Conservation (phyloP, 2,888 invertebrate genomes). For the Bellardia pandia region DNA sequence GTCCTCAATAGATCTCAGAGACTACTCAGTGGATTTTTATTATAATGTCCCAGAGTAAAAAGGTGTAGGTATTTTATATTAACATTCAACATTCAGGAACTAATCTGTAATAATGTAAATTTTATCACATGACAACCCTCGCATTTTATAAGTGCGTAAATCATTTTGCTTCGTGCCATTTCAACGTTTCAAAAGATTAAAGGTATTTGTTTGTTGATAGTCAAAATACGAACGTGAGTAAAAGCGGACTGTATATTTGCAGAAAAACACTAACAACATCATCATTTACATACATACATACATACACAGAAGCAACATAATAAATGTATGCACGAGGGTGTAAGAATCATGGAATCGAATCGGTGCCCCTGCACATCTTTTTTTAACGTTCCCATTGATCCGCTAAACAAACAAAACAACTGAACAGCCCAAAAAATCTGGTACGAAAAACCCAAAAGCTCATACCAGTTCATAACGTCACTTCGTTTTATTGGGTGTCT, state of each 20-base stretch:
- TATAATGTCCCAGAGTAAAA: not conserved
- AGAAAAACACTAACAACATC: conserved; percentile 37
- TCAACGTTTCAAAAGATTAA: conserved; percentile 83
- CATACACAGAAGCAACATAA: not conserved
- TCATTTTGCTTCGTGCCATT: conserved; percentile 83
- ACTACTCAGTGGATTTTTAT: too few species aligned
- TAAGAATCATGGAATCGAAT: conserved; percentile 26
- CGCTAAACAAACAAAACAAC: conserved; percentile 68
- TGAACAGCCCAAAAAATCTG: conserved; percentile 57
- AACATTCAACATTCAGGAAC: not conserved
- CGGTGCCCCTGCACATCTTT: conserved; percentile 36
- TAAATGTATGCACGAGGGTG: conserved; percentile 29
- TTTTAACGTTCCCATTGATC: conserved; percentile 55
- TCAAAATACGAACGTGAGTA: conserved; percentile 69
- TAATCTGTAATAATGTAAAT: not conserved
- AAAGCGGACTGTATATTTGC: conserved; percentile 47
- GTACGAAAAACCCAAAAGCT: conserved; percentile 63
- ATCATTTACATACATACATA: conserved; percentile 1
- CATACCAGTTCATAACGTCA: conserved; percentile 59
- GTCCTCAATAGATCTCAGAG: too few species aligned
- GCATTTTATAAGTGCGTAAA: conserved; percentile 59
- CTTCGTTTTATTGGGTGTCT: conserved; percentile 62
- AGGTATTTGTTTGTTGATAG: conserved; percentile 80
- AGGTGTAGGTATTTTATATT: not conserved
- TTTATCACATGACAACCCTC: conserved; percentile 22